Conservation (phyloP, 1,140 invertebrate species). For the Monomorium pharaonis region DNA sequence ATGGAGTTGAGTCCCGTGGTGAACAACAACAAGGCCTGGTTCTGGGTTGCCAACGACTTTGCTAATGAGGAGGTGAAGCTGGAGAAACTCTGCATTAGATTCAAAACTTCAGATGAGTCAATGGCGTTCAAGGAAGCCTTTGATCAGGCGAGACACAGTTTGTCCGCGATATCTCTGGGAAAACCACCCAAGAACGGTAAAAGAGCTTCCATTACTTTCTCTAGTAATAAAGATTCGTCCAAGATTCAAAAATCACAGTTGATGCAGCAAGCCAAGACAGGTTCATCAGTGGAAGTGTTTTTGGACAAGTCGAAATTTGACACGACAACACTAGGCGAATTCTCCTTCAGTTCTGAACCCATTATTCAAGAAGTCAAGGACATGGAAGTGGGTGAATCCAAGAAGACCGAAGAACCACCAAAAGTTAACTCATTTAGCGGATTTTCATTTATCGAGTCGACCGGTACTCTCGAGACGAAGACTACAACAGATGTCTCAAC, state of each 20-base stretch:
- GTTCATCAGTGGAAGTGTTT: not conserved
- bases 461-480: not conserved
- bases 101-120: constrained; percentile 91
- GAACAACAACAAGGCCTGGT: constrained; percentile 91
- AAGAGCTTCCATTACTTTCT: not conserved
- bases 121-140: constrained; percentile 89
- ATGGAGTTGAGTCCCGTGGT: constrained; percentile 90
- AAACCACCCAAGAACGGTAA: constrained; percentile 37
- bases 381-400: constrained; percentile 55
- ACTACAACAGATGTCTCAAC: not conserved
- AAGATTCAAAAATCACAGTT: constrained; percentile 1
- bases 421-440: constrained; percentile 89
- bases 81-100: constrained; percentile 93
- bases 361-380: constrained; percentile 80
- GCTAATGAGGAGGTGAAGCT: constrained; percentile 92
- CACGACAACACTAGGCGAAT: constrained; percentile 87
- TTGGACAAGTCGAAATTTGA: constrained; percentile 16
- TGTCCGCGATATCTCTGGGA: constrained; percentile 20
- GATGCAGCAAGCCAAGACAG: constrained; percentile 13
- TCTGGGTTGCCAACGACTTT: constrained; percentile 95
- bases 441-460: constrained; percentile 86
- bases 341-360: constrained; percentile 89
- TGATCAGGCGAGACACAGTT: constrained; percentile 84
- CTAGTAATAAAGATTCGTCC: not conserved
- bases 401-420: constrained; percentile 78